Base-by-base conservation (phyloP, 2,888 invertebrate genomes). In the Malthinus seriepunctatus region DNA sequence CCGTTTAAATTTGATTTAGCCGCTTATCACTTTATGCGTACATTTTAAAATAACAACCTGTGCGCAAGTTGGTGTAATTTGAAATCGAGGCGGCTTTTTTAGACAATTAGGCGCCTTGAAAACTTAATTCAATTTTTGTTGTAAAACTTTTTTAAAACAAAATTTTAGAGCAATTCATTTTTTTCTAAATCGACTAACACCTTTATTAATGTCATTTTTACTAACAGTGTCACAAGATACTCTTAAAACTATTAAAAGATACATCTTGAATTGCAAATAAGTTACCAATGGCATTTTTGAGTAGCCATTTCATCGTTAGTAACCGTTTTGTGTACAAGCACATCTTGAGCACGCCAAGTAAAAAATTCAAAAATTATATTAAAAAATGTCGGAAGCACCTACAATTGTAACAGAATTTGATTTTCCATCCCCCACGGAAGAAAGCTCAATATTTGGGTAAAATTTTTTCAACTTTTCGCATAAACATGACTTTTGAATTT, bases 321-420 rank as follows among this genome's bases (percentile, higher is more conserved):
- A 55, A 61, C 47, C 49, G 47, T 34, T 51, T 54, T 57, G 54
- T 51, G 53, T 51, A 51, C 51, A 51, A 51, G 14, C 12, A 8
- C 33, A 4, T 8, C 23, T 42, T 42, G 5, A n/a, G 39, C 39
- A n/a, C 39, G 23, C 23, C n/a, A 15, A n/a, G 39, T 23, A 42
- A 42, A 42, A 42, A 15, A 42, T 15, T 42, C 15, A 10, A 12
- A 37, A 23, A 23, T 23, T 31, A 31, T 5, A 9, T 31, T 11
- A 51, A 35, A 37, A 38, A 31, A 66, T 66, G 66, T 51, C 59
- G 34, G 61, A 63, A 32, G 48, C 57, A 47, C 57, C 62, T 31
- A 60, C 66, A 46, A 60, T 60, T 15, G 53, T 66, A 9, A 60
- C 58, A 10, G 67, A 67, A 35, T 51, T 64, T 33, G 62, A 60